phyloP scores from a whole-genome alignment of 2,113 vertebrate species.

The Varanus salvator region DNA sequence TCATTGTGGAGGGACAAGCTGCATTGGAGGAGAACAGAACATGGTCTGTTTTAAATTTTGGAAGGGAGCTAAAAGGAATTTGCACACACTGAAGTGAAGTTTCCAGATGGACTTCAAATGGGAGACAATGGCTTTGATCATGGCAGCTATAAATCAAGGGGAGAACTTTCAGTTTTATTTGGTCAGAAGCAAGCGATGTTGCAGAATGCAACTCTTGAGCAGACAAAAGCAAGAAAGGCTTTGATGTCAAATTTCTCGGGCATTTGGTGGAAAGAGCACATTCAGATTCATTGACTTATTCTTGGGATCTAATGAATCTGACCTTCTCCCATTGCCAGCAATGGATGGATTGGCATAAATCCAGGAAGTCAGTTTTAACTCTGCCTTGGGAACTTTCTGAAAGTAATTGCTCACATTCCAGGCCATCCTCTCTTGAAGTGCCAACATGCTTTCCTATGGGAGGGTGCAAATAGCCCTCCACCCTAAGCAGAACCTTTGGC shows the following conservation, averaged over 20 bases:
- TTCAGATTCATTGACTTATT: slow-evolving; percentile 6
- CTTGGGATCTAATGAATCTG: not conserved
- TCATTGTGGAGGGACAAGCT: not conserved
- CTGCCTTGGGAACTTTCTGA: not conserved
- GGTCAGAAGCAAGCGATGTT: slow-evolving; percentile 42
- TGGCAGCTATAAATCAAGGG: slow-evolving; percentile 64
- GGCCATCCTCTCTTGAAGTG: not conserved
- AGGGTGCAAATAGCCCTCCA: not conserved
- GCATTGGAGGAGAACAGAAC: slow-evolving; percentile 43
- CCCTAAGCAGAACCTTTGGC: not conserved
- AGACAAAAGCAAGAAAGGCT: slow-evolving; percentile 1
- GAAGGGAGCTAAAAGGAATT: slow-evolving; percentile 56
- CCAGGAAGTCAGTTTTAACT: not conserved
- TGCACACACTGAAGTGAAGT: slow-evolving; percentile 66
- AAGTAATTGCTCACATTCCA: not conserved
- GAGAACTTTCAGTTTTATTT: slow-evolving; percentile 55
- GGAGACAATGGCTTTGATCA: slow-evolving; percentile 67
- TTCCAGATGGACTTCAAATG: slow-evolving; percentile 59
- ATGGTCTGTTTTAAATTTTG: slow-evolving; percentile 71
- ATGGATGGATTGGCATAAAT: not conserved
- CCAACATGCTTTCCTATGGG: not conserved
- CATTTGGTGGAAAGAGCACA: slow-evolving; percentile 21
- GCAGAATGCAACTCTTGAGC: not conserved
- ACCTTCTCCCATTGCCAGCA: not conserved
- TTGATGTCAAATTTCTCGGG: slow-evolving; percentile 48